A percentile compares a stretch with the other conserved stretches of the same genome.
Evolutionary conservation across 2,888 invertebrate genomes (phyloP).

Genomic region (Drosophila tanythrix): DNA sequence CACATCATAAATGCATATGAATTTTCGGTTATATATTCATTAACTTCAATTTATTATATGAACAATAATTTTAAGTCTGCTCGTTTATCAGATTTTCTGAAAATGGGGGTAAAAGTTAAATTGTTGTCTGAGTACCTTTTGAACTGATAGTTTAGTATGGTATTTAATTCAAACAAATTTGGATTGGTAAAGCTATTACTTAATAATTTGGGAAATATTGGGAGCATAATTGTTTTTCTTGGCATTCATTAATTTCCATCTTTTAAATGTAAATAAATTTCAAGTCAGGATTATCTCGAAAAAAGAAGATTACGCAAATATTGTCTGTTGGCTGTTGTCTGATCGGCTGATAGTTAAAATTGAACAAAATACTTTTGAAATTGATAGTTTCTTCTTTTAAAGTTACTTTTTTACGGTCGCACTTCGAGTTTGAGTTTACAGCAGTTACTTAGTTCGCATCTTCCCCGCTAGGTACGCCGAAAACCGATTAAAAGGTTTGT

Average conservation of each 20-base stretch:
- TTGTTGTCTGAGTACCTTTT: not conserved
- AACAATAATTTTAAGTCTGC: not conserved
- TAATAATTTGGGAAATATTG: not conserved
- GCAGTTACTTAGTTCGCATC: slow-evolving; percentile 47
- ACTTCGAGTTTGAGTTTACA: not conserved
- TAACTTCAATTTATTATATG: not conserved
- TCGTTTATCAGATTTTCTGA: not conserved
- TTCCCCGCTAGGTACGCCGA: slow-evolving; percentile 53
- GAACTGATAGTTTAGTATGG: not conserved
- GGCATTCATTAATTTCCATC: not conserved
- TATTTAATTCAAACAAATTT: not conserved
- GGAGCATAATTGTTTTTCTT: not conserved
- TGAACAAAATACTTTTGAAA: not conserved
- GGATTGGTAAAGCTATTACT: not conserved
- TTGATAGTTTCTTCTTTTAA: not conserved
- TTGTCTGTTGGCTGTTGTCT: not conserved
- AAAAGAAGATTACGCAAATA: not conserved
- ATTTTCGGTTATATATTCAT: not conserved
- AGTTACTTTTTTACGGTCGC: not conserved
- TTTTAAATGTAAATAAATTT: not conserved
- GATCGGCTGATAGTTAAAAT: not conserved
- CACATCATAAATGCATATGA: too few relatives aligned
- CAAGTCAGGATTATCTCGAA: not conserved
- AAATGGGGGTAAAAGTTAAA: accelerated
- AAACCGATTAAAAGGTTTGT: slow-evolving; percentile 55